phyloP scores from a whole-genome alignment of 2,888 invertebrate species.

The Neoascia interrupta region DNA sequence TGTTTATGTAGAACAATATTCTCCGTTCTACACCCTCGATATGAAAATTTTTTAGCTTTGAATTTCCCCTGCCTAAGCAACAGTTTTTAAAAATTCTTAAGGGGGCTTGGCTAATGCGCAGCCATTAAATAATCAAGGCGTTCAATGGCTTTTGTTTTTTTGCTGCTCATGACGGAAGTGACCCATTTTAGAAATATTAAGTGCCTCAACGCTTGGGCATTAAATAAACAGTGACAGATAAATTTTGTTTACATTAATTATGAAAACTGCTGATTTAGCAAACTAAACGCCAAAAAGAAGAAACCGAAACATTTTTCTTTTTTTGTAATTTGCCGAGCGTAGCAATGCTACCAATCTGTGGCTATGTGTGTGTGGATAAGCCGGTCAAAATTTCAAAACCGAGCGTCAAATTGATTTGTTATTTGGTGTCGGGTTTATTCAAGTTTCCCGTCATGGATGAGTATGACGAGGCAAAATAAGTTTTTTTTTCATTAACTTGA shows the following conservation, averaged over 20 bases:
- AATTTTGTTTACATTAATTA: background rate
- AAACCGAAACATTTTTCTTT: conserved; percentile 7
- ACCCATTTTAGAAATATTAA: conserved; percentile 30
- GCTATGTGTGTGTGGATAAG: conserved; percentile 1
- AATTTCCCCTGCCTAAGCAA: background rate
- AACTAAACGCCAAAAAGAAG: conserved; percentile 23
- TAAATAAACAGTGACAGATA: background rate
- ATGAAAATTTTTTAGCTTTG: background rate
- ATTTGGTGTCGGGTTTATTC: conserved; percentile 48
- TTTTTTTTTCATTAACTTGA: too few species aligned
- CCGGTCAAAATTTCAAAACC: conserved; percentile 31
- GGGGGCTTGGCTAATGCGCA: background rate
- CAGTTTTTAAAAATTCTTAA: background rate
- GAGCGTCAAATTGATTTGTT: conserved; percentile 39
- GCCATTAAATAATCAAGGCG: conserved; percentile 10
- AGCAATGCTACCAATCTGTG: background rate
- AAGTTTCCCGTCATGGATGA: conserved; percentile 33
- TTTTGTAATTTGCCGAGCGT: conserved; percentile 35
- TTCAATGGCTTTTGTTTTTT: conserved; percentile 35
- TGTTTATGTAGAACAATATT: too few species aligned
- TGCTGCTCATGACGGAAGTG: conserved; percentile 38
- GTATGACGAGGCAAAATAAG: too few species aligned
- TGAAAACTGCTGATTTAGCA: conserved; percentile 32
- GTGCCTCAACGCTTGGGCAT: conserved; percentile 20
- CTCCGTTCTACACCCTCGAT: too few species aligned